A percentile compares a stretch with the other conserved stretches of the same genome.
Conservation (phyloP, 2,113 vertebrate genomes). For the Pampusana beccarii region DNA sequence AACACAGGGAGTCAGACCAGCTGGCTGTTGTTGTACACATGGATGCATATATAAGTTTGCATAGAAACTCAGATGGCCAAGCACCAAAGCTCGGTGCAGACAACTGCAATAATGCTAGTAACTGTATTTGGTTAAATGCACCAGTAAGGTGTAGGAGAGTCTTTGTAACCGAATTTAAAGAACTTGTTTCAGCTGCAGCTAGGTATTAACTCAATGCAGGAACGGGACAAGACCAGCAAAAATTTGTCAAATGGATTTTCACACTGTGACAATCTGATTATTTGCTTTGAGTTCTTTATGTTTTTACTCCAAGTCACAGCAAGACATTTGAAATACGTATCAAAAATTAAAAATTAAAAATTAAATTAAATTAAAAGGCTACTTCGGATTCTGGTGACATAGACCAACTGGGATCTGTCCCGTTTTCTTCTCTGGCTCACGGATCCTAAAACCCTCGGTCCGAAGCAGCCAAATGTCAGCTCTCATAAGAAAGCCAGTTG, state of each 20-base stretch:
- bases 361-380: neutral
- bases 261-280: neutral
- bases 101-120: neutral
- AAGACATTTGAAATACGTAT: neutral
- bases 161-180: neutral
- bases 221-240: neutral
- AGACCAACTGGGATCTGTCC: neutral
- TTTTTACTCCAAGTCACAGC: neutral
- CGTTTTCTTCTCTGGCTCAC: neutral
- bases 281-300: neutral
- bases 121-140: neutral
- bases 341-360: neutral
- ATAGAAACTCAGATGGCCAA: neutral
- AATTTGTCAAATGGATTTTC: neutral
- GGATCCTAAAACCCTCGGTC: neutral
- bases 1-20: neutral
- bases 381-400: neutral
- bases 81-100: neutral
- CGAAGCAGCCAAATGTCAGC: constrained; percentile 37
- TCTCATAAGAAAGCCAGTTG: constrained; percentile 33
- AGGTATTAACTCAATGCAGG: neutral
- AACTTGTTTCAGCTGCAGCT: neutral
- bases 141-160: neutral
- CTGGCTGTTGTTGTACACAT: neutral
- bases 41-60: neutral